phyloP scores from a whole-genome alignment of 35 echinoderm and acorn worm species.

The Ophiothrix spiculata region DNA sequence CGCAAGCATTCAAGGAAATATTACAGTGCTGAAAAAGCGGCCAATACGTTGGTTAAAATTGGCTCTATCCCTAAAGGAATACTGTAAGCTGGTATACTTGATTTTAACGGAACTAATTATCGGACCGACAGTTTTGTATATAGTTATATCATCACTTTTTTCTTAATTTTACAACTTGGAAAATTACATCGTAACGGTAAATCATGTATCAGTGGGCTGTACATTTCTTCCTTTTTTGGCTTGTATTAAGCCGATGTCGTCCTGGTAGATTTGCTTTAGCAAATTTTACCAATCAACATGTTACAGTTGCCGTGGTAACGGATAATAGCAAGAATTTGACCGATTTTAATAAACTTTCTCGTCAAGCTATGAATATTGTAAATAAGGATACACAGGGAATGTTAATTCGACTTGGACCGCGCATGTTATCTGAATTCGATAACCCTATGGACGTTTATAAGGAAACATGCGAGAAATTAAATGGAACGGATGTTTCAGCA shows the following conservation, averaged over 20 bases:
- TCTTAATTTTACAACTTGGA: too few relatives aligned
- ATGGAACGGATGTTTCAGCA: conserved; percentile 23
- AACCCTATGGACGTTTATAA: conserved; percentile 39
- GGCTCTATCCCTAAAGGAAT: neutral
- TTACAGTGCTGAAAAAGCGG: neutral
- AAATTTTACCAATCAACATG: neutral
- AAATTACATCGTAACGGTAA: neutral
- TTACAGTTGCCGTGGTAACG: neutral
- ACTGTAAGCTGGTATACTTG: neutral
- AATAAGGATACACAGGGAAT: conserved; percentile 1
- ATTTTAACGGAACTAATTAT: neutral
- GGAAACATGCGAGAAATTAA: neutral
- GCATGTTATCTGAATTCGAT: neutral
- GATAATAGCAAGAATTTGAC: neutral
- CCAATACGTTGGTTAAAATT: neutral
- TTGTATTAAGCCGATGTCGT: neutral
- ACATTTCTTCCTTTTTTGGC: neutral
- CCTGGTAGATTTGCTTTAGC: neutral
- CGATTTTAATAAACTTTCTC: neutral
- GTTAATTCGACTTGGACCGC: conserved; percentile 9
- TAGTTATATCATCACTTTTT: neutral
- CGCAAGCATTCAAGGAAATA: neutral
- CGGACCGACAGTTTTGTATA: neutral
- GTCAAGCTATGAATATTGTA: neutral
- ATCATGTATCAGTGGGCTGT: neutral